Evolutionary conservation across 2,797 vertebrate species (phyloP).

Genomic region (Eptatretus atami): DNA sequence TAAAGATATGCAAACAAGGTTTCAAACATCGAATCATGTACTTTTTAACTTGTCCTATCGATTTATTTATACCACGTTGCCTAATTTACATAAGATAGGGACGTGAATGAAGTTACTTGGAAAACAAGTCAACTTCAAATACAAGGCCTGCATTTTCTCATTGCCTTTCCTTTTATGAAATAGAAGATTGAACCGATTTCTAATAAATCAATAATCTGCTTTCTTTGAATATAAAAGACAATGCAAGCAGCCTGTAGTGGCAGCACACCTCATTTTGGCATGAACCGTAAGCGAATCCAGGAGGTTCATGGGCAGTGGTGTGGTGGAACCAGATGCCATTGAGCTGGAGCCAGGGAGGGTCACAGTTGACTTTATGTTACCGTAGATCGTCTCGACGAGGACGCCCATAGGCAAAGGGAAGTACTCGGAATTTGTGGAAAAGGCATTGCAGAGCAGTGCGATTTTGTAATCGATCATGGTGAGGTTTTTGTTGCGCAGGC

Average conservation of each 20-base stretch:
- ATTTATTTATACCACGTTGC: no score
- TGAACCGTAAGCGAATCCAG: conserved; percentile 88
- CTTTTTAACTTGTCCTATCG: no score
- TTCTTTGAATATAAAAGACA: neutral
- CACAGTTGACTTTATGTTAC: conserved; percentile 56
- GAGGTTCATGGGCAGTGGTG: conserved; percentile 79
- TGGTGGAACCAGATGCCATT: conserved; percentile 59
- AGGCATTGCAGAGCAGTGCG: conserved; percentile 77
- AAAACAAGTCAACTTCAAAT: no score
- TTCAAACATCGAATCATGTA: no score
- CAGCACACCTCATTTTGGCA: conserved; percentile 74
- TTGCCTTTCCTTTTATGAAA: no score
- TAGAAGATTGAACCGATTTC: no score
- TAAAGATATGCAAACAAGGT: no score
- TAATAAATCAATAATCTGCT: no score
- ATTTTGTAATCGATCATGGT: conserved; percentile 98
- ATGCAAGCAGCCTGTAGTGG: neutral
- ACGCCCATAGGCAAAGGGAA: conserved; percentile 93
- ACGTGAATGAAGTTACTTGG: no score
- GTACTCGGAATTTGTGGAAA: conserved; percentile 90
- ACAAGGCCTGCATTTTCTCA: no score
- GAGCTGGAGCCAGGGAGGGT: conserved; percentile 70
- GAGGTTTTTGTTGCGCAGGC: conserved; percentile 62
- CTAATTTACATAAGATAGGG: no score
- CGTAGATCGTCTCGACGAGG: conserved; percentile 87